Evolutionary conservation across 1,140 invertebrate species (phyloP).

Genomic region (Holcopasites calliopsidis): DNA sequence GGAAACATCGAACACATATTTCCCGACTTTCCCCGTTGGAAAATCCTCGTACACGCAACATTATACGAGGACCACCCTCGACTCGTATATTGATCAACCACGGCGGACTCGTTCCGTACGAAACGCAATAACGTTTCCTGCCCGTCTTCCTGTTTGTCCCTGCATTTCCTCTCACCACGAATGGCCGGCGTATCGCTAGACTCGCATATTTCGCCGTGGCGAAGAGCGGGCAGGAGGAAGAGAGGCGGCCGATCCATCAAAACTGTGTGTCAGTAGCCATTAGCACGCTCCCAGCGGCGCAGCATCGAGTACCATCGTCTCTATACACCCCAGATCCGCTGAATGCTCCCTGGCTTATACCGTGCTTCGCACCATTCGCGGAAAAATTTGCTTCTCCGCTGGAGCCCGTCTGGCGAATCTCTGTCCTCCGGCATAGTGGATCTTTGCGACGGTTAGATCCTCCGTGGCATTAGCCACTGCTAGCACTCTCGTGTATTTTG

Average conservation of each 20-base stretch:
- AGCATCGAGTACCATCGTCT: conserved; percentile 46
- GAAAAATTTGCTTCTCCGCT: conserved; percentile 36
- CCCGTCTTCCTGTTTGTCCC: conserved; percentile 42
- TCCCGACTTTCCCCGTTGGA: too few relatives aligned
- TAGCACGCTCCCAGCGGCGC: conserved; percentile 80
- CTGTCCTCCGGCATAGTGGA: too few relatives aligned
- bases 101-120: neutral
- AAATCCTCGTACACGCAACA: too few relatives aligned
- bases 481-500: too few relatives aligned
- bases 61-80: too few relatives aligned
- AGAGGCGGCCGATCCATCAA: conserved; percentile 81
- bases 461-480: too few relatives aligned
- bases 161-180: conserved; percentile 26
- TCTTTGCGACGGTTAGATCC: too few relatives aligned
- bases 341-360: conserved; percentile 46
- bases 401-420: neutral
- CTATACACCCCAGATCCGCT: conserved; percentile 26
- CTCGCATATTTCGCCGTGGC: conserved; percentile 59
- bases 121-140: conserved; percentile 29
- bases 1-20: too few relatives aligned
- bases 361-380: conserved; percentile 51
- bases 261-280: conserved; percentile 82
- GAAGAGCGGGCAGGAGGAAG: conserved; percentile 66
- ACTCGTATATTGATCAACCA: conserved; percentile 5
- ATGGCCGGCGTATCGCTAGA: conserved; percentile 43